Conservation (phyloP, 1,140 invertebrate genomes). For the Aphaenogaster floridana region DNA sequence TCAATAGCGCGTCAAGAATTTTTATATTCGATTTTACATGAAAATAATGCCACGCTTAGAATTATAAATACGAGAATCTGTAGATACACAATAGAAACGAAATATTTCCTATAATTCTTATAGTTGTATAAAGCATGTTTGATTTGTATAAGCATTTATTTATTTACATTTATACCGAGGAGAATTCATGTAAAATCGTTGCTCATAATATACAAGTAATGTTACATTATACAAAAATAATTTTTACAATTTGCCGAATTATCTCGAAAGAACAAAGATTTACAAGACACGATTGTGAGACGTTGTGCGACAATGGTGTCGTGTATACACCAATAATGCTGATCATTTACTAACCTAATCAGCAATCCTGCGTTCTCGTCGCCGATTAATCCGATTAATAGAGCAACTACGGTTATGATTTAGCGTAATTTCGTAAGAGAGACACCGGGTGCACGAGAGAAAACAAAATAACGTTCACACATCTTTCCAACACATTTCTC, state of each 20-base stretch:
- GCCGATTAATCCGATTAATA: conserved; percentile 66
- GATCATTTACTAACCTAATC: conserved; percentile 77
- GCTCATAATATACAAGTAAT: background rate
- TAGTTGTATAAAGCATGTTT: background rate
- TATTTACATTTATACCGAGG: background rate
- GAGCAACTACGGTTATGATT: conserved; percentile 34
- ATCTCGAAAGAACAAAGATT: conserved; percentile 31
- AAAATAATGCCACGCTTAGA: conserved; percentile 11
- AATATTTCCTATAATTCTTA: background rate
- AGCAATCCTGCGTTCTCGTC: conserved; percentile 63
- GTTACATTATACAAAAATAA: conserved; percentile 28
- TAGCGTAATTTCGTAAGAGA: conserved; percentile 52
- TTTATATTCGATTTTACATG: conserved; percentile 42
- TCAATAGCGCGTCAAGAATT: conserved; percentile 22
- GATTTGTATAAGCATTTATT: background rate
- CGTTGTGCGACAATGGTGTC: conserved; percentile 67
- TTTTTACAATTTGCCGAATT: conserved; percentile 15
- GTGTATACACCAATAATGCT: conserved; percentile 59
- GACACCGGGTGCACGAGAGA: conserved; percentile 61
- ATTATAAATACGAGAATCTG: background rate
- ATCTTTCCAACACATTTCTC: conserved; percentile 82
- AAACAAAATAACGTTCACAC: conserved; percentile 78
- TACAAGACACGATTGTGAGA: conserved; percentile 56
- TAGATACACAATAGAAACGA: background rate
- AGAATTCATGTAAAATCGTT: conserved; percentile 50